A percentile compares a stretch with the other conserved stretches of the same genome.
These are phyloP conservation scores for Tragulus kanchil DNA, from an alignment of 2,113 vertebrate species.

Conservation along the genomic window DNA sequence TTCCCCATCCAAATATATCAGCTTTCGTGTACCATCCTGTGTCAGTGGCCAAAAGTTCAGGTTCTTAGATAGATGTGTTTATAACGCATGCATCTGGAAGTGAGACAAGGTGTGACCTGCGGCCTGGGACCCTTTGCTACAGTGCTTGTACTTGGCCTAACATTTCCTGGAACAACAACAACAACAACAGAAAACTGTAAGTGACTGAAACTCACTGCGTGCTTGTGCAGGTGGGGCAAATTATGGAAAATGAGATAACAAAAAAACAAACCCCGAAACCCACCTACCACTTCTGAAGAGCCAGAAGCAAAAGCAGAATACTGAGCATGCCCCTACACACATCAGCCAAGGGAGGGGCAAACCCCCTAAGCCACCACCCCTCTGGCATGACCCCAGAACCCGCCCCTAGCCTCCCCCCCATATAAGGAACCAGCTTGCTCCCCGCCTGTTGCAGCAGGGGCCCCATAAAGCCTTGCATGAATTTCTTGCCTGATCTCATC, in stretches of 20 bases:
- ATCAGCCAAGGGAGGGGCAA: background rate
- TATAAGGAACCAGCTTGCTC: background rate
- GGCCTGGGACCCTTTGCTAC: background rate
- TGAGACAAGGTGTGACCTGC: background rate
- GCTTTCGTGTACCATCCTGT: background rate
- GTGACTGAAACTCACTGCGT: background rate
- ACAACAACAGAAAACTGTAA: background rate
- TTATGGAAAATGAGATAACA: background rate
- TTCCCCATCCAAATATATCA: background rate
- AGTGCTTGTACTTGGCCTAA: background rate
- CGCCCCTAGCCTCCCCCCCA: background rate
- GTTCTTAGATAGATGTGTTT: background rate
- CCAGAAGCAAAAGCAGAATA: background rate
- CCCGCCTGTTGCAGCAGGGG: background rate
- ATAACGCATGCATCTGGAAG: fast-evolving
- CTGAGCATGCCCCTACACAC: background rate
- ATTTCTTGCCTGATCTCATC: background rate
- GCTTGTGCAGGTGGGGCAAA: background rate
- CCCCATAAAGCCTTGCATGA: background rate
- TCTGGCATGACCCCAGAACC: background rate
- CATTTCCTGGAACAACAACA: background rate
- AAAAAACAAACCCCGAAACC: background rate
- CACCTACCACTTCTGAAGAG: background rate
- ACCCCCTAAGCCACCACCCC: background rate
- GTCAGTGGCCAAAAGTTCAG: too few species aligned